Conservation (phyloP, 2,888 invertebrate genomes). For the Macrophya annulata region DNA sequence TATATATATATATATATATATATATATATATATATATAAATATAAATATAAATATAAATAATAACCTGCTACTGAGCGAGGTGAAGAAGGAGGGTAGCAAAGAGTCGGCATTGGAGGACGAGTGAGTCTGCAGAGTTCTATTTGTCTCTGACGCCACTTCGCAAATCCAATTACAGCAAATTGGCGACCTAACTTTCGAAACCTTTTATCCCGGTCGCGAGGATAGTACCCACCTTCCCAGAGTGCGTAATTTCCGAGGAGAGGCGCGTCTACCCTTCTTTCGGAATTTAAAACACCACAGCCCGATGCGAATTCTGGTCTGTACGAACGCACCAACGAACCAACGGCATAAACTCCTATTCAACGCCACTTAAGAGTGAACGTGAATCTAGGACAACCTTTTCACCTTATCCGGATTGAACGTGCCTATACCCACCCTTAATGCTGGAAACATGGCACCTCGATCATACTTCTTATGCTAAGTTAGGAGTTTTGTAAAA, state of each 20-base stretch:
- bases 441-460: not conserved
- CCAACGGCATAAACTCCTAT: conserved; percentile 26
- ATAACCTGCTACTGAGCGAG: not conserved
- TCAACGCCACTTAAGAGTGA: conserved; percentile 18
- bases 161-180: conserved; percentile 56
- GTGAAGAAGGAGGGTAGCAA: not conserved
- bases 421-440: not conserved
- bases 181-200: conserved; percentile 55
- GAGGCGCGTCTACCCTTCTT: conserved; percentile 39
- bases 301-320: not conserved
- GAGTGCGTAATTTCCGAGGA: conserved; percentile 47
- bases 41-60: no score
- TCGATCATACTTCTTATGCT: not conserved
- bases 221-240: conserved; percentile 43
- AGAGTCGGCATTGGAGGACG: not conserved
- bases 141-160: conserved; percentile 54
- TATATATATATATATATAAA: no score
- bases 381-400: conserved; percentile 21
- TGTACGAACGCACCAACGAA: not conserved
- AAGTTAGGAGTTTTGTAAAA: not conserved
- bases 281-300: conserved; percentile 47
- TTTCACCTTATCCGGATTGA: conserved; percentile 1
- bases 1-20: no score
- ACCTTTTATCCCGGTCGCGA: conserved; percentile 52
- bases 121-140: conserved; percentile 38